phyloP scores from a whole-genome alignment of 2,888 invertebrate genomes.

The Zelleria hepariella region DNA sequence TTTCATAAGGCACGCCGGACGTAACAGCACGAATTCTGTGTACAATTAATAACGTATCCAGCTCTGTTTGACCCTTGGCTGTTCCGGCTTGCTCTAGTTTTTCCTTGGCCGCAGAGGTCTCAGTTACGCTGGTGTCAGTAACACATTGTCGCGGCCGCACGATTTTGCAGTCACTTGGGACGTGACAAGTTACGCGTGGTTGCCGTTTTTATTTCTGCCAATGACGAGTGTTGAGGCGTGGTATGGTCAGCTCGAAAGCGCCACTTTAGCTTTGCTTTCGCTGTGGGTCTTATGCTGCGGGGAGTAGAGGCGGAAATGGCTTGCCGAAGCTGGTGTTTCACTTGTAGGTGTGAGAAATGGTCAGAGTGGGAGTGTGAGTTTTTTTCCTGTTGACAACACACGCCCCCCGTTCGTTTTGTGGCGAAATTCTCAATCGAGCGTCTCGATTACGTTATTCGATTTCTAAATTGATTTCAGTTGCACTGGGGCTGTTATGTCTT shows the following conservation, averaged over 20 bases:
- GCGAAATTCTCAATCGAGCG: constrained; percentile 39
- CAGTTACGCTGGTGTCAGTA: constrained; percentile 31
- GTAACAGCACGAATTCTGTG: constrained; percentile 43
- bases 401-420: constrained; percentile 49
- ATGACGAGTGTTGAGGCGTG: constrained; percentile 71
- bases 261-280: constrained; percentile 26
- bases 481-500: neutral
- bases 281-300: constrained; percentile 29
- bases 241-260: constrained; percentile 48
- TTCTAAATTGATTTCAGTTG: constrained; percentile 26
- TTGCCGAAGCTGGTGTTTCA: constrained; percentile 28
- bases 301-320: neutral
- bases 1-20: constrained; percentile 64
- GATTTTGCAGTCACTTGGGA: constrained; percentile 66
- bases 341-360: constrained; percentile 41
- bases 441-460: constrained; percentile 37
- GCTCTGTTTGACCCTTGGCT: constrained; percentile 28
- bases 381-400: constrained; percentile 57
- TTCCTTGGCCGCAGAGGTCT: neutral
- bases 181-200: constrained; percentile 71
- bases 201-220: constrained; percentile 72
- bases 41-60: constrained; percentile 39
- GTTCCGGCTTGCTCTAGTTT: constrained; percentile 13
- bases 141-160: constrained; percentile 68
- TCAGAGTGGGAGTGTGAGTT: constrained; percentile 67